Conservation (phyloP, 2,113 vertebrate genomes). For the Gila orcuttii region DNA sequence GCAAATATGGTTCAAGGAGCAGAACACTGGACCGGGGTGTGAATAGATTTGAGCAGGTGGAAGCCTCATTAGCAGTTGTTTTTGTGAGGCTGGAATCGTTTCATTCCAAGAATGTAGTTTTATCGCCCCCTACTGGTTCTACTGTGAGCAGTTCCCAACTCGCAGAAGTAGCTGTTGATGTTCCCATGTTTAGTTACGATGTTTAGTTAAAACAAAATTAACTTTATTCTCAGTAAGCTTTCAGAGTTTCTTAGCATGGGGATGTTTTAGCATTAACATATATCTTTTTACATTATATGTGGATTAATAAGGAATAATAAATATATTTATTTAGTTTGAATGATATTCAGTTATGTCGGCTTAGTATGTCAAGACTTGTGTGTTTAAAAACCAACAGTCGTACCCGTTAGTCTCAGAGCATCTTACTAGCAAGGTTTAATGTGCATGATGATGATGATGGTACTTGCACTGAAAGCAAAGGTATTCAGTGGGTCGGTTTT, state of each 20-base stretch:
- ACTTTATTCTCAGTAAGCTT: background rate
- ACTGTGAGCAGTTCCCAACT: background rate
- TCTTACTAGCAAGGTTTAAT: conserved; percentile 30
- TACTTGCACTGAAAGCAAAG: conserved; percentile 35
- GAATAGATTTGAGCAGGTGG: conserved; percentile 2
- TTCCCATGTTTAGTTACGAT: background rate
- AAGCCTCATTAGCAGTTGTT: conserved; percentile 10
- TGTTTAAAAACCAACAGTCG: conserved; percentile 4
- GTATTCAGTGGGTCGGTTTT: conserved; percentile 21
- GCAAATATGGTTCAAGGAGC: background rate
- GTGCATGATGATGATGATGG: background rate
- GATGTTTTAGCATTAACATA: background rate
- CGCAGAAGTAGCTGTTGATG: conserved; percentile 3
- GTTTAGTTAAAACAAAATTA: background rate
- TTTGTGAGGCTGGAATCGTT: conserved; percentile 16
- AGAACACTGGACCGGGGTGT: conserved; percentile 17
- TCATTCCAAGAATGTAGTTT: conserved; percentile 48
- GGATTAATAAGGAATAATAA: background rate
- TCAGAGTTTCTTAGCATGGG: background rate
- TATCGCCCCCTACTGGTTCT: conserved; percentile 28
- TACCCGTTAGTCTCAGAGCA: conserved; percentile 1
- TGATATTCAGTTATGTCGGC: background rate
- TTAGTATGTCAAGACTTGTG: conserved; percentile 7
- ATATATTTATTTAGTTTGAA: conserved; percentile 19
- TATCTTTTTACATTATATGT: conserved; percentile 2